Evolutionary conservation across 2,888 invertebrate species (phyloP).

Genomic region (Acanthosoma haemorrhoidale): DNA sequence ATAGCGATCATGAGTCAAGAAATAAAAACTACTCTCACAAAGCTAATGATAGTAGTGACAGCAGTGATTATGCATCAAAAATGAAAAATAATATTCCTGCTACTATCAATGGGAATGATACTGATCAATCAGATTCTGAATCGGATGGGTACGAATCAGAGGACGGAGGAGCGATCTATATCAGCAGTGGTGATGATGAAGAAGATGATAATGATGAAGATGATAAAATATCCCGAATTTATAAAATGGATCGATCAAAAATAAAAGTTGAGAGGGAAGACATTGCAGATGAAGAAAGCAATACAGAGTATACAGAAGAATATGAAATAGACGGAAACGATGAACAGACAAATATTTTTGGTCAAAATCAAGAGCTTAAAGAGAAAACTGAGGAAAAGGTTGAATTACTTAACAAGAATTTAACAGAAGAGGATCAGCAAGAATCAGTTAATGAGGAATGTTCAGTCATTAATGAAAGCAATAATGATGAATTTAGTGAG

Average conservation of each 20-base stretch:
- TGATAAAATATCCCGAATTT: too few relatives aligned
- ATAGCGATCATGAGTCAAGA: background rate
- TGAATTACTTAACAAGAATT: background rate
- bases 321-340: background rate
- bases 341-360: background rate
- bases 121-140: background rate
- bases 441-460: slow-evolving; percentile 3
- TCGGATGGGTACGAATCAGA: background rate
- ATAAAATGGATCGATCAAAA: too few relatives aligned
- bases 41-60: background rate
- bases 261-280: background rate
- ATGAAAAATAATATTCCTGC: background rate
- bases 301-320: background rate
- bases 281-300: background rate
- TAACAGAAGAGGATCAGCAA: background rate
- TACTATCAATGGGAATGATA: background rate
- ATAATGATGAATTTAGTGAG: background rate
- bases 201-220: background rate
- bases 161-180: background rate
- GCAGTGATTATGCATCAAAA: background rate
- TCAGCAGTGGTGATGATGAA: background rate
- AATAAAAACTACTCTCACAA: background rate
- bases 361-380: too few relatives aligned
- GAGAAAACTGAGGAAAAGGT: background rate
- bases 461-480: background rate